Conservation (phyloP, 2,113 vertebrate genomes). For the Psettodes erumei region DNA sequence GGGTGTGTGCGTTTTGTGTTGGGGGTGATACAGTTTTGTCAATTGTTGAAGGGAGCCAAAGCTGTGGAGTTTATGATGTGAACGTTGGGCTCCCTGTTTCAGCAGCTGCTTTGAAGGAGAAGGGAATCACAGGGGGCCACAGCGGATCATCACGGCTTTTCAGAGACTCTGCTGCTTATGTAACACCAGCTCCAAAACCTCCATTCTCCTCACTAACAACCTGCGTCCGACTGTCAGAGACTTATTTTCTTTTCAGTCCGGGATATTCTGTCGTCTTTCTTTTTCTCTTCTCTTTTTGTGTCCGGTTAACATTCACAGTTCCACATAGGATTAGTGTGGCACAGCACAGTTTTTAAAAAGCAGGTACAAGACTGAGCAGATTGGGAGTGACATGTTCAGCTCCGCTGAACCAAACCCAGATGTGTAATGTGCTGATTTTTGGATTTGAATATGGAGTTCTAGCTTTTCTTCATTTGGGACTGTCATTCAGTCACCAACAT, state of each 20-base stretch:
- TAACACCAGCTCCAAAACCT: conserved; percentile 60
- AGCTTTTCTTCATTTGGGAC: not conserved
- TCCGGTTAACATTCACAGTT: conserved; percentile 18
- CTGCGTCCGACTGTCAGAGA: conserved; percentile 40
- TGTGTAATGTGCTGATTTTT: not conserved
- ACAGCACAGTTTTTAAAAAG: not conserved
- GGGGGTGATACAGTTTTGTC: conserved; percentile 18
- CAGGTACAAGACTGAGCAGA: not conserved
- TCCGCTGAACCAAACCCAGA: not conserved
- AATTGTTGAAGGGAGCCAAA: conserved; percentile 41
- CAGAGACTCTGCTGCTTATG: conserved; percentile 67
- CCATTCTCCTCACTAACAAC: conserved; percentile 59
- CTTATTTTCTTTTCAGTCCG: not conserved
- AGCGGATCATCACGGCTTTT: conserved; percentile 59
- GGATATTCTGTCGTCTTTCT: conserved; percentile 3
- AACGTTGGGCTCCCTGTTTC: conserved; percentile 43
- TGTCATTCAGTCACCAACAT: not conserved
- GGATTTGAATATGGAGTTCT: not conserved
- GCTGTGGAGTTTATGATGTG: conserved; percentile 50
- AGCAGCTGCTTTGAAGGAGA: conserved; percentile 66
- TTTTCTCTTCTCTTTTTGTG: not conserved
- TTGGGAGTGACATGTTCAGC: not conserved
- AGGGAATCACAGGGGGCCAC: conserved; percentile 56
- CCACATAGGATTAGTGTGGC: not conserved
- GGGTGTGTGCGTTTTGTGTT: not conserved